Evolutionary conservation across 2,113 vertebrate genomes (phyloP).

Genomic region (Hepsetus odoe): DNA sequence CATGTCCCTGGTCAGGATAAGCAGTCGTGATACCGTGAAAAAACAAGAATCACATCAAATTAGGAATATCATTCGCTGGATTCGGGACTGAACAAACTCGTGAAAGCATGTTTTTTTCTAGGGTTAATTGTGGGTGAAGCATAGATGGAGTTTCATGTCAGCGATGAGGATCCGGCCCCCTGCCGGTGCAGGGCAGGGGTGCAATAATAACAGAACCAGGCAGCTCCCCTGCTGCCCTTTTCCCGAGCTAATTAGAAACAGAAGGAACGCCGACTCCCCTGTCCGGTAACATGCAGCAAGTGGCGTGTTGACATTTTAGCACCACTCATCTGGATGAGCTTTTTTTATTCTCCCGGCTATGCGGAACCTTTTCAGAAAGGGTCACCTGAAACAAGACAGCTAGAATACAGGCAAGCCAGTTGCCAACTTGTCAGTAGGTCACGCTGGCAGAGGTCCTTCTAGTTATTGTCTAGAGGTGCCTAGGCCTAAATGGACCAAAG

Average conservation of each 20-base stretch:
- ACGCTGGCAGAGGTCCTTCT: slow-evolving; percentile 56
- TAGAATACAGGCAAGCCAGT: slow-evolving; percentile 54
- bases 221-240: slow-evolving; percentile 70
- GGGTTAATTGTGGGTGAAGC: slow-evolving; percentile 60
- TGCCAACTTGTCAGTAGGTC: slow-evolving; percentile 51
- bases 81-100: no score
- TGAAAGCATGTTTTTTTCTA: no score
- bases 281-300: slow-evolving; percentile 37
- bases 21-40: no score
- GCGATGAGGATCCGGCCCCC: slow-evolving; percentile 48
- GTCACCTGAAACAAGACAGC: slow-evolving; percentile 47
- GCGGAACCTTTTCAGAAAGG: slow-evolving; percentile 50
- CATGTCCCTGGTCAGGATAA: no score
- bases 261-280: slow-evolving; percentile 65
- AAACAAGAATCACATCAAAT: no score
- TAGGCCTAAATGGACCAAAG: slow-evolving; percentile 63
- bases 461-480: slow-evolving; percentile 64
- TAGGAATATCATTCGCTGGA: no score
- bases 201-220: slow-evolving; percentile 49
- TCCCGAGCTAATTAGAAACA: slow-evolving; percentile 76
- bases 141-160: slow-evolving; percentile 20
- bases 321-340: slow-evolving; percentile 61
- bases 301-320: slow-evolving; percentile 62
- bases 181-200: slow-evolving; percentile 50
- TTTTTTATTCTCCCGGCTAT: slow-evolving; percentile 48